Evolutionary conservation across 2,113 vertebrate genomes (phyloP).

Genomic region (Aplodontia rufa): DNA sequence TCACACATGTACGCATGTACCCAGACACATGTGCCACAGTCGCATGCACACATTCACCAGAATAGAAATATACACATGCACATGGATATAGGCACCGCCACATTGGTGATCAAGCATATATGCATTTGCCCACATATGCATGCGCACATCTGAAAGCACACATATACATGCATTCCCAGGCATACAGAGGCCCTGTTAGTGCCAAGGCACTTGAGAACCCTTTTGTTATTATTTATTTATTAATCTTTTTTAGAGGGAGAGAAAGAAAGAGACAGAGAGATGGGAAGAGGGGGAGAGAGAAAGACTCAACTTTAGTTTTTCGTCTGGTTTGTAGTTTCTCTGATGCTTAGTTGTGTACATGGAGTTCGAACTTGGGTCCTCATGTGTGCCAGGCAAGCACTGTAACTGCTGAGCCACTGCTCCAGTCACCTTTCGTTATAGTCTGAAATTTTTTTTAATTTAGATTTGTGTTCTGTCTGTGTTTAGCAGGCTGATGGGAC

Average conservation of each 20-base stretch:
- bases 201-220: neutral
- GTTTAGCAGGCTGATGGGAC: neutral
- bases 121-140: neutral
- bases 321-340: no score
- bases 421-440: neutral
- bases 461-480: neutral
- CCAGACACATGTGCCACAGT: neutral
- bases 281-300: no score
- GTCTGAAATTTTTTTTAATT: constrained; percentile 19
- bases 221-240: no score
- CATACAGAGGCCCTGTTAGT: neutral
- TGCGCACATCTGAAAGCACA: neutral
- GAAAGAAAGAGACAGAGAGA: no score
- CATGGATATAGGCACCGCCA: neutral
- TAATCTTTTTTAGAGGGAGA: no score
- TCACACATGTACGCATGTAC: no score
- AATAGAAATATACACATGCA: neutral
- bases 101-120: neutral
- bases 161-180: neutral
- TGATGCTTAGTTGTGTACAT: no score
- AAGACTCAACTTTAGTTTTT: no score
- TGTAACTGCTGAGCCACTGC: no score
- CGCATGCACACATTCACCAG: neutral
- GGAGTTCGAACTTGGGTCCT: no score
- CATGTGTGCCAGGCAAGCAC: no score